Evolutionary conservation across 2,888 invertebrate species (phyloP).

Genomic region (Lasioglossum oenotherae): DNA sequence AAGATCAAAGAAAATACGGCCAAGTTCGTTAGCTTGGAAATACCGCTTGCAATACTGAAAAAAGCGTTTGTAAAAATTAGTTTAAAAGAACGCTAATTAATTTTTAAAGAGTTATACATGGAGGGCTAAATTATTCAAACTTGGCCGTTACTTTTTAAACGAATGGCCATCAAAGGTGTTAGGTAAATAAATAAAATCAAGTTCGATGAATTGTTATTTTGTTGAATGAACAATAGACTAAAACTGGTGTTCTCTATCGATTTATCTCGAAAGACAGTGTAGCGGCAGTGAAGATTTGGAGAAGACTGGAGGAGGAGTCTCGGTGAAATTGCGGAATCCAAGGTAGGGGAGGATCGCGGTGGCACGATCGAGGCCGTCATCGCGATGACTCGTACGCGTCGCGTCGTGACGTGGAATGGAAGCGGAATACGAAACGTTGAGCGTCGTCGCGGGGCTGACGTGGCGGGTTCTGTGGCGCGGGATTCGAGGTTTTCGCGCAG

Average conservation of each 20-base stretch:
- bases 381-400: constrained; percentile 48
- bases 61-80: too few relatives aligned
- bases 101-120: too few relatives aligned
- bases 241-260: neutral
- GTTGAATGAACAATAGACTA: neutral
- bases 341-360: constrained; percentile 22
- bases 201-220: neutral
- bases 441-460: constrained; percentile 46
- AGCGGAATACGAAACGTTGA: constrained; percentile 66
- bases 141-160: too few relatives aligned
- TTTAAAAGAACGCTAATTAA: too few relatives aligned
- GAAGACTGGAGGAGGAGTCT: neutral
- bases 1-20: too few relatives aligned
- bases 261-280: neutral
- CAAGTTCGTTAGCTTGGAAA: too few relatives aligned
- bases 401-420: constrained; percentile 58
- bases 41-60: too few relatives aligned
- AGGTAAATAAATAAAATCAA: neutral
- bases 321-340: neutral
- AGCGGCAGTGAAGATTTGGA: neutral
- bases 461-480: neutral
- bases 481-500: constrained; percentile 61
- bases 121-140: too few relatives aligned
- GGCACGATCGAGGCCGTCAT: constrained; percentile 49
- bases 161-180: too few relatives aligned